Evolutionary conservation across 2,888 invertebrate species (phyloP).

Genomic region (Caenorhabditis panamensis): DNA sequence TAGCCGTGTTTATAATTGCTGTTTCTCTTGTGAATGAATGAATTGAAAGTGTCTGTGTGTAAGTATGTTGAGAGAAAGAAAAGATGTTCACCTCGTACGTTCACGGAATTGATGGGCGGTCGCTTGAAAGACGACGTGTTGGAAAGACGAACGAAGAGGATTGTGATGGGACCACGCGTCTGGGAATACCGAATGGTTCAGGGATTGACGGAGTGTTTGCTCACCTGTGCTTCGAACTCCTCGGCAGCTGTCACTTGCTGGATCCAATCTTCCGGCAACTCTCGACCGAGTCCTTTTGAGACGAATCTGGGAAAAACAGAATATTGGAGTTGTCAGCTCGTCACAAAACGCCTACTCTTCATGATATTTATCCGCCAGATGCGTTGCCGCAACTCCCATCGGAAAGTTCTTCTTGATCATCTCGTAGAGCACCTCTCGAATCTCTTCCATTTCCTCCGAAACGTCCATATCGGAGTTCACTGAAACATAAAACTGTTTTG

Average conservation of each 20-base stretch:
- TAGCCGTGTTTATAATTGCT: conserved; percentile 31
- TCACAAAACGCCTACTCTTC: conserved; percentile 63
- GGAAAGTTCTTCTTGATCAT: conserved; percentile 73
- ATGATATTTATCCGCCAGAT: conserved; percentile 71
- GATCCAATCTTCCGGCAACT: conserved; percentile 72
- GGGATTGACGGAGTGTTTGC: background rate
- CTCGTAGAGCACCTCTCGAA: conserved; percentile 73
- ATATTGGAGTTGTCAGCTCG: background rate
- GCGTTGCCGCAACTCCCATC: conserved; percentile 71
- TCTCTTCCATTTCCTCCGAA: conserved; percentile 77
- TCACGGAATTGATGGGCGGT: conserved; percentile 67
- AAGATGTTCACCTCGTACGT: conserved; percentile 64
- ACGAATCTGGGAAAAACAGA: conserved; percentile 66
- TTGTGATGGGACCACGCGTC: conserved; percentile 72
- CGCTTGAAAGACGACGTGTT: conserved; percentile 70
- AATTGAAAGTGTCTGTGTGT: background rate
- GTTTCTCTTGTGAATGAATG: conserved; percentile 2
- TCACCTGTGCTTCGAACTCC: conserved; percentile 71
- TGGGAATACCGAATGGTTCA: conserved; percentile 31
- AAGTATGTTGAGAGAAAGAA: too few species aligned
- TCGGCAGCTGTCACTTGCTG: conserved; percentile 74
- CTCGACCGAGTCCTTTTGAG: conserved; percentile 66
- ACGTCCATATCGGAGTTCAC: conserved; percentile 72
- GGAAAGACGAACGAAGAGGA: conserved; percentile 71
- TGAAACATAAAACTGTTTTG: conserved; percentile 30